Evolutionary conservation across 2,113 vertebrate species (phyloP), one percentile per base, ranked within the genome.

Genomic region (Ursus arctos): DNA sequence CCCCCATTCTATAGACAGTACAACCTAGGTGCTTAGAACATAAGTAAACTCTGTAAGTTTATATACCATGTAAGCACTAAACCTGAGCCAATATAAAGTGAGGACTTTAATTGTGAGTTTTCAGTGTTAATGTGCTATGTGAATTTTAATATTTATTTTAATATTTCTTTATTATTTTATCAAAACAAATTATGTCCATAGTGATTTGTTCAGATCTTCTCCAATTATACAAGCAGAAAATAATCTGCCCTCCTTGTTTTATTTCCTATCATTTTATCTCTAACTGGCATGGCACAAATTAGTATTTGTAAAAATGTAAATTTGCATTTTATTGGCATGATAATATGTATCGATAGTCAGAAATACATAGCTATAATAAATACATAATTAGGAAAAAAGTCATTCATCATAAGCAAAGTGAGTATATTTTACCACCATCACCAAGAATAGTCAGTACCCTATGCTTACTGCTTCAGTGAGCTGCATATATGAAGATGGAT

Each of bases 401-500:
- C 71, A 85, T 67, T 85, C 1, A 53, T 94, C 47, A 69, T 31
- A 61, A 4, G 6, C 47, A 72, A 93, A 80, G 22, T 72, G 26
- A 91, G 16, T 71, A 59, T 86, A 95, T 94, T 92, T 85, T 59
- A 67, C 16, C 6, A 79, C 1, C 15, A 92, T 69, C 21, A 80
- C 33, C 92, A n/a, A 59, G 8, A 85, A 84, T 13, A 85, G 3
- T 82, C 40, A 69, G 89, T 51, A 72, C 4, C 15, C 16, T 77
- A 63, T 85, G 33, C 8, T 94, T 49, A 93, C 7, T 74, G 59
- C 53, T 88, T 96, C 74, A 95, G 53, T 91, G 84, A 91, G 19
- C 31, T 81, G 43, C 51, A 31, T 81, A 47, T 72, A 87, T 88
- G 22, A 95, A 95, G 80, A 97, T 33, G 69, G 21, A 96, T 96